A percentile compares a stretch with the other conserved stretches of the same genome.
Conservation (phyloP, 35 echinoderm and acorn worm species). For the Patiria miniata region DNA sequence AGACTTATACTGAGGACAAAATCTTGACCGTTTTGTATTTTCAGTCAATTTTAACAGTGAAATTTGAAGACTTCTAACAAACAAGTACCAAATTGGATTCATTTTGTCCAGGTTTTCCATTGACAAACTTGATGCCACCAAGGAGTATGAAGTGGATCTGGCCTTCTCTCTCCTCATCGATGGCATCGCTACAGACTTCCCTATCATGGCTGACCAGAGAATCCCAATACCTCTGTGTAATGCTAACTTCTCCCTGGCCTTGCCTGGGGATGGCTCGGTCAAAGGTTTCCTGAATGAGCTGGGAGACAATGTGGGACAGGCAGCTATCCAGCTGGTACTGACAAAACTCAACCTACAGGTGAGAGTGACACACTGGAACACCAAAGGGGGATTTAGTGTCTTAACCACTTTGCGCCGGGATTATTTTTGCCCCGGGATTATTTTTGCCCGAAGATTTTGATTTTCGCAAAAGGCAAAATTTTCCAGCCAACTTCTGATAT, state of each 20-base stretch:
- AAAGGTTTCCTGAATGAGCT: slow-evolving; percentile 13
- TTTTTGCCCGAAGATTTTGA: too few species aligned
- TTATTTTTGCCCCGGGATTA: too few species aligned
- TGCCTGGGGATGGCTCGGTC: slow-evolving; percentile 13
- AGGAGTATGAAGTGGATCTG: slow-evolving; percentile 7
- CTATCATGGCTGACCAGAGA: not conserved
- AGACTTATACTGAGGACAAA: too few species aligned
- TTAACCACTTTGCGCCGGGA: too few species aligned
- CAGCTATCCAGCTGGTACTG: not conserved
- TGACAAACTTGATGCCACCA: slow-evolving; percentile 4
- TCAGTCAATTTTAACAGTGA: too few species aligned
- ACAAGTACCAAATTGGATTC: too few species aligned
- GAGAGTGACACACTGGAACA: too few species aligned
- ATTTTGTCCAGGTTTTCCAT: not conserved
- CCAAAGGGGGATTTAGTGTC: too few species aligned
- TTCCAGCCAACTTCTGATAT: too few species aligned
- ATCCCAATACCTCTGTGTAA: slow-evolving; percentile 22
- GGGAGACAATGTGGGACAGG: not conserved
- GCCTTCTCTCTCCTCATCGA: not conserved
- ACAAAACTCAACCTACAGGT: not conserved
- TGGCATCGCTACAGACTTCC: not conserved
- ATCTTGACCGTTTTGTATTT: too few species aligned
- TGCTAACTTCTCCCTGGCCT: not conserved
- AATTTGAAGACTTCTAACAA: too few species aligned
- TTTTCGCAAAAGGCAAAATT: too few species aligned